Base-by-base conservation (phyloP, 2,888 invertebrate species). In the Tuberolachnus salignus region DNA sequence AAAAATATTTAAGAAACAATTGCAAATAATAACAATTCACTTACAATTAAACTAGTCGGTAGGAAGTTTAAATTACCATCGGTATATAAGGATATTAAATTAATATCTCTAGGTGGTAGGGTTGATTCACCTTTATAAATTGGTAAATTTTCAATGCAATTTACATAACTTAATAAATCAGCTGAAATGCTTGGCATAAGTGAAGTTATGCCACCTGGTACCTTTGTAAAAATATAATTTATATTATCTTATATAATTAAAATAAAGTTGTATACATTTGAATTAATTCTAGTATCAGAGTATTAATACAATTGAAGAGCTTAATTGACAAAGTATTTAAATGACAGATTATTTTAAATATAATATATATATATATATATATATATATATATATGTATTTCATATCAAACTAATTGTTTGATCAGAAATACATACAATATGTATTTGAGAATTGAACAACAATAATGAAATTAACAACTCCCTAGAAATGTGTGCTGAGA, bases 181-280 rank as follows among this genome's bases (percentile, higher is more conserved):
- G 67, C 57, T 21, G 55, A 55, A 51, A 78, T 78, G 34, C 57
- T 78, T 59, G 78, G 78, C 78, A 78, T 78, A 23, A 78, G 42
- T 51, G 78, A 78, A 21, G 57, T 42, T 59, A 78, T 59, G 23
- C 78, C 78, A 42, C 69, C 78, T 59, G 78, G 78, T 13, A 78
- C 78, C 78, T 78, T 11, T 8, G 44, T 53, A 63, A 19, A 34
- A 51, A 61, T 4, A 59, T 4, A 69, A 53, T 42, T 34, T 34
- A 19, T 44, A 44, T 4, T 8, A 44, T 8, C 10, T 8, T 44
- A 44, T 10, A 8, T 46, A 46, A 46, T 10, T 8, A 13, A 46
- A 46, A 34, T 6, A 34, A 34, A 34, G 34, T 34, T 34, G 3
- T 34, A 34, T 4, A 6, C 6, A 34, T 34, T 34, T 34, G 3